phyloP scores from a whole-genome alignment of 2,888 invertebrate genomes.

The Glaucopsyche alexis region DNA sequence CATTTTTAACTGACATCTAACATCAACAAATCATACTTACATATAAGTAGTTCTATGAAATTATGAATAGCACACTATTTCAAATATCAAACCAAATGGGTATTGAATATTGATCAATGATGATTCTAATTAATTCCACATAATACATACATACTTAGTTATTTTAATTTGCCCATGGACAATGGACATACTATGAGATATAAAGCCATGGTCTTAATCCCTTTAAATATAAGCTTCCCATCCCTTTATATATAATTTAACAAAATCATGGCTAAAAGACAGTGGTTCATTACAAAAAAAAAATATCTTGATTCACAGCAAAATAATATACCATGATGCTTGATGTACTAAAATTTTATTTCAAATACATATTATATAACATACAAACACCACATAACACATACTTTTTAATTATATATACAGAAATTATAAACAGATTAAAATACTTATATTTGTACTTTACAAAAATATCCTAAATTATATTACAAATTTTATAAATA shows the following conservation, averaged over 20 bases:
- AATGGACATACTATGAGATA: not conserved
- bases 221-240: too few species aligned
- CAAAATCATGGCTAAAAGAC: not conserved
- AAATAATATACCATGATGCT: too few species aligned
- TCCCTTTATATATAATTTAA: not conserved
- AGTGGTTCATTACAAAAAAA: too few species aligned
- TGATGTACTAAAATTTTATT: too few species aligned
- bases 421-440: not conserved
- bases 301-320: too few species aligned
- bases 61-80: not conserved
- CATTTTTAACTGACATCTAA: too few species aligned
- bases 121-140: too few species aligned
- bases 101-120: too few species aligned
- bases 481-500: not conserved
- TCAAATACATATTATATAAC: not conserved
- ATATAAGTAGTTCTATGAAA: not conserved
- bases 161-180: not conserved
- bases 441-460: not conserved
- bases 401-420: not conserved
- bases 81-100: too few species aligned
- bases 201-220: not conserved
- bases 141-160: not conserved
- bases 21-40: too few species aligned
- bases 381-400: conserved; percentile 1
- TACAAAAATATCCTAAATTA: not conserved